Base-by-base conservation (phyloP, 2,113 vertebrate species). In the Larimichthys crocea region DNA sequence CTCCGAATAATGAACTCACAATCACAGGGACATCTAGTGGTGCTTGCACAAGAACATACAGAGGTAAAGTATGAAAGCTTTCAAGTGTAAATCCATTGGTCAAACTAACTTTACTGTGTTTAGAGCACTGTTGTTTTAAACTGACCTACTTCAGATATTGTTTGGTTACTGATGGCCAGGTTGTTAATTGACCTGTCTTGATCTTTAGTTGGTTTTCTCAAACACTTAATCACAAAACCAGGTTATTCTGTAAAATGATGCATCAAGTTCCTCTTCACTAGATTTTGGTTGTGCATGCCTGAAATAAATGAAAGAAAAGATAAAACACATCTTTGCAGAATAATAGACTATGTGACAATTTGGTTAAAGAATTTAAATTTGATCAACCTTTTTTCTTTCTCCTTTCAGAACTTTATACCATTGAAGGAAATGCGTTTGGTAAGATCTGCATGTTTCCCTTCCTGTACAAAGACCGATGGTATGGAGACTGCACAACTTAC, bases 391-490 rank as follows among this genome's bases (percentile, higher is more conserved):
- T 71, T 0, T 3, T 26, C 26, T 91, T 0, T 89, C 60, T 86
- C 73, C 92, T 82, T 86, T 76, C 83, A 99, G 98, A 95, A 83
- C 74, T 94, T 24, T 99, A 95, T 80, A 96, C 96, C 2, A 88
- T 98, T 53, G 92, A 76, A 35, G 98, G 98, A 80, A 99, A 99
- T 80, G 93, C 94, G 0, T 95, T 95, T 8, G 98, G 98, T n/a
- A 95, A 92, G 52, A 92, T 95, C 22, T 99, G 98, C 85, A 93
- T 95, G 46, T 98, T 99, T 89, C 98, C 98, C 24, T 99, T 99
- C 90, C 90, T 95, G 64, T 99, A 95, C 91, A 83, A 82, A 31
- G 91, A 92, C 40, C 95, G 95, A 35, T 98, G 97, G 97, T 98
- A 93, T 24, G 93, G 94, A 50, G 96, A 97, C 1, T 99, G 98